Base-by-base conservation (phyloP, 2,113 vertebrate genomes). In the Camelus dromedarius region DNA sequence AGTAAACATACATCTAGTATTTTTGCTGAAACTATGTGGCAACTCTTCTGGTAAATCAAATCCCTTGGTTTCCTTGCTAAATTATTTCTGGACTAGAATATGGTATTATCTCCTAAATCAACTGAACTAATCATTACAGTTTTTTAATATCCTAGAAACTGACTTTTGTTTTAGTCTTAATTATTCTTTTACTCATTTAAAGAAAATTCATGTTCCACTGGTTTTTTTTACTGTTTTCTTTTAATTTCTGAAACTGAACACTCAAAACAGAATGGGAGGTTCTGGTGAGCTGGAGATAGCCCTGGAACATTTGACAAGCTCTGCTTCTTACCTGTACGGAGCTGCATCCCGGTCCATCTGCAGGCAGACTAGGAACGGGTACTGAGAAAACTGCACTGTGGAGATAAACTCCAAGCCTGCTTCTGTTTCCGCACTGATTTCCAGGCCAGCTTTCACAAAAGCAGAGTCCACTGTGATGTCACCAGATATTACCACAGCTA, bases 301-400 rank as follows among this genome's bases (percentile, higher is more conserved):
- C 42, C 20, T 18, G 35, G 93, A 13, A 18, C 48, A 26, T 26
- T 13, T 16, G 48, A 5, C 1, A 2, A 52, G 28, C 0, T 5
- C 32, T 12, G 82, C 7, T 8, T 75, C 97, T 98, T 98, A 99
- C 99, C 99, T 99, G 98, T 99, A 96, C 0, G 99, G 99, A 97
- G 99, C 99, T 3, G 98, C 99, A 0, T 98, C 97, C 98, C 98
- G 99, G 95, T 99, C 99, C 99, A 99, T 99, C 98, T 99, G 99
- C 98, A 99, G 99, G 97, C 99, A 99, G 35, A 99, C 99, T 83
- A 99, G 98, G 99, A 99, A 99, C 0, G 99, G 99, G 95, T 99
- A 99, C 93, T 99, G 99, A 0, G 99, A 99, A 98, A 99, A 99
- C 98, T 99, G 99, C 87, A 99, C 99, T 0, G 99, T 99, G 84